Evolutionary conservation across 1,140 invertebrate species (phyloP).

Genomic region (Drosophila watanabei): DNA sequence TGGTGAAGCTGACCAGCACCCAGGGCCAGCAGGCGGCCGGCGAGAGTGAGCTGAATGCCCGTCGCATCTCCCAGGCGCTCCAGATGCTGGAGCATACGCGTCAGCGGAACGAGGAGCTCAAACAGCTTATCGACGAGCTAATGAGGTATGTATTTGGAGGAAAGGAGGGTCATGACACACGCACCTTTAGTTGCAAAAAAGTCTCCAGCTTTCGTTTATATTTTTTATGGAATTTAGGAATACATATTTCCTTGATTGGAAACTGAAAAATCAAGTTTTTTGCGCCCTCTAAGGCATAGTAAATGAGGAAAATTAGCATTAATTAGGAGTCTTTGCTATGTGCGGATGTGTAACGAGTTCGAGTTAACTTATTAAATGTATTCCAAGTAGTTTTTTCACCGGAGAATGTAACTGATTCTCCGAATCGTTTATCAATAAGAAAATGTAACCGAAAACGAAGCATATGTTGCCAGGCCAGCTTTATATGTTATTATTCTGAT

Average conservation of each 20-base stretch:
- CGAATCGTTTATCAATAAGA: not conserved
- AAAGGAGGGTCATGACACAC: too few species aligned
- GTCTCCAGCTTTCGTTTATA: not conserved
- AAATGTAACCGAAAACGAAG: not conserved
- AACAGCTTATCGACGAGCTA: conserved; percentile 79
- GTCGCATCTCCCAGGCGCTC: conserved; percentile 79
- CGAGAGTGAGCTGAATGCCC: conserved; percentile 67
- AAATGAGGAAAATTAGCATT: conserved; percentile 23
- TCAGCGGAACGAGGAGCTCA: conserved; percentile 81
- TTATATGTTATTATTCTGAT: not conserved
- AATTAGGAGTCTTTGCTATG: conserved; percentile 1
- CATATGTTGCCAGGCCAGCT: not conserved
- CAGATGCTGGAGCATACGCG: conserved; percentile 78
- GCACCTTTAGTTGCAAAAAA: too few species aligned
- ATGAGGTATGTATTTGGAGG: conserved; percentile 61
- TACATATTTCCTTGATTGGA: not conserved
- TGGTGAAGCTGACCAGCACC: conserved; percentile 75
- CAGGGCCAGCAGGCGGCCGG: conserved; percentile 53
- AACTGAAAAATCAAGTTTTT: not conserved
- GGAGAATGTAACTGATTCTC: too few species aligned
- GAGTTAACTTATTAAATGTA: not conserved
- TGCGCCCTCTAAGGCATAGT: too few species aligned
- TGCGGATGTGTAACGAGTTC: not conserved
- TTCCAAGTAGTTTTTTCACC: not conserved
- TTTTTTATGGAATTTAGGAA: not conserved